Percentiles rank a stretch among this genome's conserved stretches.
These are phyloP conservation scores for Melanargia galathea DNA, from an alignment of 2,888 invertebrate genomes.

Conservation along the genomic window DNA sequence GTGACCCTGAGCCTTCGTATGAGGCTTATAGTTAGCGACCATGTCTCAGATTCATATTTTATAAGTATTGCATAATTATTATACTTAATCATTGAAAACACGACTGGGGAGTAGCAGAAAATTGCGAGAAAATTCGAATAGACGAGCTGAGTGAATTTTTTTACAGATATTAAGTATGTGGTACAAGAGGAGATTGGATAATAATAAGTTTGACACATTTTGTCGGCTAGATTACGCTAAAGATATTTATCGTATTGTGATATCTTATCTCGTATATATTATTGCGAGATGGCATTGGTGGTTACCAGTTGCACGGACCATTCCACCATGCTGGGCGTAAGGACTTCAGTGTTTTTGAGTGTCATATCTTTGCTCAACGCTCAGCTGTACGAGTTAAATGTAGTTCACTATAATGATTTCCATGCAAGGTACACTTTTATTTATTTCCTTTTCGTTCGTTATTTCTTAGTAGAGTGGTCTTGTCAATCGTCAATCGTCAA, in stretches of 20 bases:
- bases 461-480: background rate
- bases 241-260: conserved; percentile 10
- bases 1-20: no score
- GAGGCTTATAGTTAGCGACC: no score
- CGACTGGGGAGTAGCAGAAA: no score
- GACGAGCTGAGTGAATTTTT: background rate
- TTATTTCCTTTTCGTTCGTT: conserved; percentile 6
- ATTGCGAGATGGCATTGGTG: conserved; percentile 9
- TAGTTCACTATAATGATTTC: conserved; percentile 73
- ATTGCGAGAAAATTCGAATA: background rate
- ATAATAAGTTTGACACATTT: conserved; percentile 10
- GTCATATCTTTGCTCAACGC: conserved; percentile 43
- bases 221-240: conserved; percentile 5
- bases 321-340: conserved; percentile 24
- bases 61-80: no score
- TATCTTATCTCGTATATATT: conserved; percentile 19
- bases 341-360: conserved; percentile 41
- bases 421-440: conserved; percentile 62
- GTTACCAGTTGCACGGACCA: background rate
- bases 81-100: no score
- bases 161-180: no score
- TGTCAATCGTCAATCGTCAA: no score
- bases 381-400: conserved; percentile 59
- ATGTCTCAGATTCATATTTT: no score
- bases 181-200: background rate